phyloP scores from a whole-genome alignment of 1,140 invertebrate species.

The Camponotus vicinus region DNA sequence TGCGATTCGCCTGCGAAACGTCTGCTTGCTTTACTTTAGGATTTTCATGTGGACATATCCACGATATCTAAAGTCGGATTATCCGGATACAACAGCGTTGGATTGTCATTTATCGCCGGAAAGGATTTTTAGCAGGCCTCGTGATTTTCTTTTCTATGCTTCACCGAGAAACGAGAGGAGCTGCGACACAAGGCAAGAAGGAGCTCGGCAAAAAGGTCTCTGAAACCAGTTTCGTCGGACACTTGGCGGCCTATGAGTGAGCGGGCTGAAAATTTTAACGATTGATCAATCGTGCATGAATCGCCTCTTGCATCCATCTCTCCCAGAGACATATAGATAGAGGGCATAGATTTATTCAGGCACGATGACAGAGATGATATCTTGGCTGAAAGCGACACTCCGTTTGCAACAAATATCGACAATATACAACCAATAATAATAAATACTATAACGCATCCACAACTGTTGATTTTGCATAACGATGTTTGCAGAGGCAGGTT shows the following conservation, averaged over 20 bases:
- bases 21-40: not conserved
- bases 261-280: constrained; percentile 60
- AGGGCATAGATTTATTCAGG: constrained; percentile 29
- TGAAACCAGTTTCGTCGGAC: constrained; percentile 69
- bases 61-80: not conserved
- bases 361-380: constrained; percentile 28
- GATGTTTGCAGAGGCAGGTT: not conserved
- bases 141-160: constrained; percentile 28
- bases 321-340: not conserved
- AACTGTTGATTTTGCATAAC: not conserved
- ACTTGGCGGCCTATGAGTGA: not conserved
- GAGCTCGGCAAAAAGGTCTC: constrained; percentile 64
- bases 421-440: constrained; percentile 9
- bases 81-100: not conserved
- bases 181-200: constrained; percentile 40
- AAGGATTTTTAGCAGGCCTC: not conserved
- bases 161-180: not conserved
- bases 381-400: not conserved
- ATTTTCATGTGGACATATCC: not conserved
- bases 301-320: not conserved
- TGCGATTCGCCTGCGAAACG: not conserved
- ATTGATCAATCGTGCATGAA: constrained; percentile 62
- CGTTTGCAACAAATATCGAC: constrained; percentile 7
- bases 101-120: not conserved
- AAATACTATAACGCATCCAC: not conserved